Conservation (phyloP, 2,888 invertebrate genomes). For the Acronicta alni region DNA sequence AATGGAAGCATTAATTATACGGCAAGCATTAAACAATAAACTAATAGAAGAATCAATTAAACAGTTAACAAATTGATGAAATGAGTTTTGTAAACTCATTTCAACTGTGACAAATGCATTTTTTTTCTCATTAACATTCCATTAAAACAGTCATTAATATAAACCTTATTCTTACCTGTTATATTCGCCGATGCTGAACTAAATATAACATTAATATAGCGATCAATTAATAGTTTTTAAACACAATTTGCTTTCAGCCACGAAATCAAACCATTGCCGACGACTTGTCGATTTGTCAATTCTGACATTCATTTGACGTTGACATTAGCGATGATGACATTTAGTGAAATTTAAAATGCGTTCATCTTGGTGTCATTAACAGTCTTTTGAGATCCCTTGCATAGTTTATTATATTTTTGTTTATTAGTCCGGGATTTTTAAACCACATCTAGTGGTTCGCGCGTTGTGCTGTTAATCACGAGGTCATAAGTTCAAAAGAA, state of each 20-base stretch:
- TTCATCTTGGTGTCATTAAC: constrained; percentile 7
- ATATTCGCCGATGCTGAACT: constrained; percentile 9
- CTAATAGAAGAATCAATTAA: not conserved
- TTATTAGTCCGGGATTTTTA: no score
- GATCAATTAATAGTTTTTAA: constrained; percentile 29
- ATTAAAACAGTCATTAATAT: not conserved
- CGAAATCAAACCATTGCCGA: constrained; percentile 61
- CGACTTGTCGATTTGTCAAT: constrained; percentile 62
- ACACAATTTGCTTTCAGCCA: constrained; percentile 66
- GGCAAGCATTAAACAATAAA: constrained; percentile 14
- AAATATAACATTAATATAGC: constrained; percentile 27
- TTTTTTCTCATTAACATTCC: not conserved
- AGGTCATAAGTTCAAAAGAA: no score
- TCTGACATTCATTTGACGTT: constrained; percentile 40
- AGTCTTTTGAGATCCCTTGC: not conserved
- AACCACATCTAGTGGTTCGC: not conserved
- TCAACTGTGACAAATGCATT: not conserved
- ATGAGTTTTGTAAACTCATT: not conserved
- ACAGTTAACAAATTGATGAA: constrained; percentile 7
- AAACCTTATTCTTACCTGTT: constrained; percentile 33
- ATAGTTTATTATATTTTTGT: no score
- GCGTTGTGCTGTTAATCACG: no score
- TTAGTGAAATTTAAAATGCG: constrained; percentile 12
- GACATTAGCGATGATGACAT: constrained; percentile 34
- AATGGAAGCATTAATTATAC: no score